Evolutionary conservation across 2,797 vertebrate genomes (phyloP), one percentile per base, ranked within the genome.

Genomic region (Sebastes baramenuke): DNA sequence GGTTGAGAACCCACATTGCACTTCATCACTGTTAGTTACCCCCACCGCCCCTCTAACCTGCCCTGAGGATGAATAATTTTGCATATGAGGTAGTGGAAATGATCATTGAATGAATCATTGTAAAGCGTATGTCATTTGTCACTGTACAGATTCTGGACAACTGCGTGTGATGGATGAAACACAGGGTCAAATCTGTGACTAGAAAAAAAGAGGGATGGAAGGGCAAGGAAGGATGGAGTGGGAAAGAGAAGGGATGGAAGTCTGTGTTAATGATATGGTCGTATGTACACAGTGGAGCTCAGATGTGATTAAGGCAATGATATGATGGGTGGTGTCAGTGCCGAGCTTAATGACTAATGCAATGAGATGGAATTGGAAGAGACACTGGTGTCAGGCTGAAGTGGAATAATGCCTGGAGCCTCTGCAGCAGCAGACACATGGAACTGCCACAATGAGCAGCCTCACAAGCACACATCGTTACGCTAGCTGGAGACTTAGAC

Each of bases 301-400:
- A 90, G 91, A 94, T 93, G 87, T 90, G 92, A 95, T 95, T 95
- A 94, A 87, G 89, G 79, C 77, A 75, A 82, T 84, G 92, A 95
- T 93, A 90, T 92, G 92, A 94, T 89, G 90, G 86, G 90, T 91
- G 90, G 92, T 94, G 92, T 93, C 94, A 94, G 89, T 83, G 89
- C 82, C 54, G 80, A 13, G 89, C 88, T 91, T 93, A 92, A 94
- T 95, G 93, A 95, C 90, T 95, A 93, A 93, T 87, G 89, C 92
- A 85, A 69, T 85, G 90, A 88, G 92, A 92, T 78, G 89, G 88
- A 89, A 95, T 93, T 86, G 88, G 89, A 94, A 86, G 92, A 94
- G 93, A 95, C 94, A 92, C 77, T 79, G 87, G 93, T 93, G 95
- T 93, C 91, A 92, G 88, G 87, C 84, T 88, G 91, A 88, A 90